Conservation (phyloP, 2,888 invertebrate genomes). For the Plagodis pulveraria region DNA sequence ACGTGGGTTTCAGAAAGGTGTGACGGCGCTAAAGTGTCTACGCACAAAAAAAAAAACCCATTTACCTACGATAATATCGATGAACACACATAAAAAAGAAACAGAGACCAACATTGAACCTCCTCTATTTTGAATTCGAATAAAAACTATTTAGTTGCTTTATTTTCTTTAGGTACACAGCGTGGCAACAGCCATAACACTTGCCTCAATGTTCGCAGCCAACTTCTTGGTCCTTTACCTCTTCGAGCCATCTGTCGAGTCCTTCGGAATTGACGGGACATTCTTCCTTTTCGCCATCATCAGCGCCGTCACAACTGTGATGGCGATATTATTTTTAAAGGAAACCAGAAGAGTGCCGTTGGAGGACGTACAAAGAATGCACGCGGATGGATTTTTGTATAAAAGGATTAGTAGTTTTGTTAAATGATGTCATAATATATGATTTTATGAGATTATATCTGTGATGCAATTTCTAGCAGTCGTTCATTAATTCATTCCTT, state of each 20-base stretch:
- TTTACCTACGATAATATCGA: too few relatives aligned
- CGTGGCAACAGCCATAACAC: slow-evolving; percentile 39
- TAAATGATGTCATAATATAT: too few relatives aligned
- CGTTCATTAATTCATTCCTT: too few relatives aligned
- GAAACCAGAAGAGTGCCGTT: slow-evolving; percentile 63
- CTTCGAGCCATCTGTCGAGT: slow-evolving; percentile 41
- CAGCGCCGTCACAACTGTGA: slow-evolving; percentile 43
- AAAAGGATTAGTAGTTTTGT: too few relatives aligned
- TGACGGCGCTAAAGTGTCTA: too few relatives aligned
- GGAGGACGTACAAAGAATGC: slow-evolving; percentile 51
- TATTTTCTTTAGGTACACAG: slow-evolving; percentile 47
- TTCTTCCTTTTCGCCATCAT: slow-evolving; percentile 58
- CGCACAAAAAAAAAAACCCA: too few relatives aligned
- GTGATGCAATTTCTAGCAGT: too few relatives aligned
- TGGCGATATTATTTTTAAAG: slow-evolving; percentile 53
- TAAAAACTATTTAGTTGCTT: neutral
- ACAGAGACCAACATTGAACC: too few relatives aligned
- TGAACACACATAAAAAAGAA: too few relatives aligned
- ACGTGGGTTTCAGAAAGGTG: too few relatives aligned
- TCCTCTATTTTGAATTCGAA: neutral
- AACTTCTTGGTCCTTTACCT: slow-evolving; percentile 47
- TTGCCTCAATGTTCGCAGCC: slow-evolving; percentile 36
- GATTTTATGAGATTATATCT: too few relatives aligned
- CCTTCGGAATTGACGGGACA: slow-evolving; percentile 57
- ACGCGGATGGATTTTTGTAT: slow-evolving; percentile 47